phyloP scores from a whole-genome alignment of 2,113 vertebrate species.

The Naja naja region DNA sequence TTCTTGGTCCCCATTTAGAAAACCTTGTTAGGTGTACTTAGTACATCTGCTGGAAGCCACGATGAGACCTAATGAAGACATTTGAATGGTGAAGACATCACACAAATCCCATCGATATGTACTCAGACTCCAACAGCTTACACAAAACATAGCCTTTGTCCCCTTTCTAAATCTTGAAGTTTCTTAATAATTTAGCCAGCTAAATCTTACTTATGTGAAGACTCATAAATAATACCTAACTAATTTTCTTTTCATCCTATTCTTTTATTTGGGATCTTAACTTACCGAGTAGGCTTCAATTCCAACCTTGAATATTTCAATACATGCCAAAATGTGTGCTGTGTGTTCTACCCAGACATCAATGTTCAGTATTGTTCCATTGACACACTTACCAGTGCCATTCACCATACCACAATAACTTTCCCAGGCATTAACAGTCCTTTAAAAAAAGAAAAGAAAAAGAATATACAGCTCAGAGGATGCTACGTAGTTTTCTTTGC shows the following conservation, averaged over 20 bases:
- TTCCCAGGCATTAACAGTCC: slow-evolving; percentile 80
- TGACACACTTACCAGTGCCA: slow-evolving; percentile 83
- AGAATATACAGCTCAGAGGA: neutral
- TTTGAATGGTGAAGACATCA: neutral
- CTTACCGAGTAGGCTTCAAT: neutral
- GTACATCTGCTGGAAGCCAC: neutral
- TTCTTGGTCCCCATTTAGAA: neutral
- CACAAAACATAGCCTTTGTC: neutral
- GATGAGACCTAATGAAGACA: neutral
- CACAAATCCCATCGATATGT: neutral
- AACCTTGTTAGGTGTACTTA: neutral
- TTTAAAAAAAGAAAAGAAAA: slow-evolving; percentile 58
- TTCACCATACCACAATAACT: slow-evolving; percentile 89
- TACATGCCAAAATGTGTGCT: neutral
- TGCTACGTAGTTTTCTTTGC: neutral
- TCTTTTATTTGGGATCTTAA: neutral
- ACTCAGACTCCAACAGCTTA: neutral
- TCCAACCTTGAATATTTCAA: neutral
- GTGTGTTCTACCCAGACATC: neutral
- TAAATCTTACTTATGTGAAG: neutral
- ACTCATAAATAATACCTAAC: neutral
- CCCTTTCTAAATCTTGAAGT: neutral
- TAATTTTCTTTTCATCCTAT: neutral
- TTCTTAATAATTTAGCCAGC: neutral
- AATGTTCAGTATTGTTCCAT: neutral